These are phyloP conservation scores for Nesogale talazaci DNA, from an alignment of 2,113 vertebrate species.

Conservation along the genomic window DNA sequence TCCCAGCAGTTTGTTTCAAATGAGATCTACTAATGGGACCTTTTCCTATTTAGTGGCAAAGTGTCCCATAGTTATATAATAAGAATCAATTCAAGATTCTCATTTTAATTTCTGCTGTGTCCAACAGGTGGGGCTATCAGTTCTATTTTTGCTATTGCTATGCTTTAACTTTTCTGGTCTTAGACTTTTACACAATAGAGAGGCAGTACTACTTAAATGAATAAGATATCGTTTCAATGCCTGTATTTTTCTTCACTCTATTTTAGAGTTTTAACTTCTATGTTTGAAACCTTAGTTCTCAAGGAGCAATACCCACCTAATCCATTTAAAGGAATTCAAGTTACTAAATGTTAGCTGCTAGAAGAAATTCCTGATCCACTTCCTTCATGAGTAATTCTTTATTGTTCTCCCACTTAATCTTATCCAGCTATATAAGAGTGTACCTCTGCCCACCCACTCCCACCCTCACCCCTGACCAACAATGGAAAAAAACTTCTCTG, in stretches of 20 bases:
- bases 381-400: neutral
- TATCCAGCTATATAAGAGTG: neutral
- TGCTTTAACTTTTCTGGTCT: neutral
- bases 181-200: neutral
- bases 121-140: neutral
- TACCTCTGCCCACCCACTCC: too few species aligned
- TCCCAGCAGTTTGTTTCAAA: too few species aligned
- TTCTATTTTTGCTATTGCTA: neutral
- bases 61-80: neutral
- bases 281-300: neutral
- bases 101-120: neutral
- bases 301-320: neutral
- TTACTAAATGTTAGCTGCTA: neutral
- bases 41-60: neutral
- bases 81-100: constrained; percentile 4
- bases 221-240: neutral
- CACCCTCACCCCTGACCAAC: too few species aligned
- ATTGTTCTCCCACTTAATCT: neutral
- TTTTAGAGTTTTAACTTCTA: constrained; percentile 24
- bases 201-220: neutral
- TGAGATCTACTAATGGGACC: neutral
- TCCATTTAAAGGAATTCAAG: neutral
- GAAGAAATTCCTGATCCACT: neutral
- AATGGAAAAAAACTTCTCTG: neutral
- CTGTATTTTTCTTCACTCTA: neutral